Base-by-base conservation (phyloP, 2,888 invertebrate species). In the Bellardia bayeri region DNA sequence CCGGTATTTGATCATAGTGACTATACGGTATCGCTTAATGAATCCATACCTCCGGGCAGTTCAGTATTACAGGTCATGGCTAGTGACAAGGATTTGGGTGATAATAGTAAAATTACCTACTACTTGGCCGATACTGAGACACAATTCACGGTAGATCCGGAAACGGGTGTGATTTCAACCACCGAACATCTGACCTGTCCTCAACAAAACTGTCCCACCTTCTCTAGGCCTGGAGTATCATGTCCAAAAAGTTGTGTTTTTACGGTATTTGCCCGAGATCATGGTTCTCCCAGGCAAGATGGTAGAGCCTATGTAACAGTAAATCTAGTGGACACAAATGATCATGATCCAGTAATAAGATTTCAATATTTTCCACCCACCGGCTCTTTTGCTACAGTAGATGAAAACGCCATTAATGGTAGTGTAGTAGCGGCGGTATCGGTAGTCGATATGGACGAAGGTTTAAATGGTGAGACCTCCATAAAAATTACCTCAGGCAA, bases 1-100 rank as follows among this genome's bases (percentile, higher is more conserved):
- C 98, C 98, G 54, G 97, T 98, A 89, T 98, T 98, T 92, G 98
- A 98, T 93, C 98, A 98, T 93, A 98, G 98, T 94, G 98, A 98
- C 93, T 99, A 99, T 94, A 97, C 97, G 83, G 98, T 98, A 1
- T 97, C 97, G 63, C 93, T 99, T 74, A 98, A 98, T 94, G 99
- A 99, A 94, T 98, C 98, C 91, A 97, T 98, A 9, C 96, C 97
- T n/a, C 96, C 97, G 0, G 98, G 98, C 4, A 97, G 98, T 0
- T 96, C 96, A 58, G 98, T 99, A 8, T 94, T 98, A 3, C 97
- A 97, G 91, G 98, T 99, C n/a, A 96, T 96, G 93, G 99, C 99
- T 0, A 97, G 97, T 6, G 99, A 99, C 93, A 97, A 96, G 93
- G 99, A 99, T 94, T 95, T 97, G 86, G 98, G 98, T 78, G 98